Evolutionary conservation across 2,797 vertebrate species (phyloP), one percentile per base, ranked within the genome.

Genomic region (Cossypha heuglini): DNA sequence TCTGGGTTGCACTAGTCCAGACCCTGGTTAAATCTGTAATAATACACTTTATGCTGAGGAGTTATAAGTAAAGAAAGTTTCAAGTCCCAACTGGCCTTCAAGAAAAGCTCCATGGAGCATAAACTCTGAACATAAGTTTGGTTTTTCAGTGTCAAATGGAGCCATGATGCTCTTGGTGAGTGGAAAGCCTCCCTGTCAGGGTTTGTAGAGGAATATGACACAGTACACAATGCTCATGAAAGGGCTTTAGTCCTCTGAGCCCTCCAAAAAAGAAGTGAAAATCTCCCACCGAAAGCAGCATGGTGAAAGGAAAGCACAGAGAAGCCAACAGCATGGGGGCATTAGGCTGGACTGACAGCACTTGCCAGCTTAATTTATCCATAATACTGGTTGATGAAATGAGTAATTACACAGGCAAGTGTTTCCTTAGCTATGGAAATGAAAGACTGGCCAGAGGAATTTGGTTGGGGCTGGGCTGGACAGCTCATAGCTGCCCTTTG

Each of bases 311-410:
- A 94, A 96, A 96, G 78, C 22, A 67, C 95, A 93, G 33, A 52
- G 74, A 16, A 88, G 31, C 19, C 6, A 77, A 86, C 78, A 95
- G 92, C 92, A 95, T 90, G 93, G 90, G 79, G 88, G 78, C 83
- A 92, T 94, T 96, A 95, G 89, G 25, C 73, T 96, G 77, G 88
- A 87, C 88, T 96, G 82, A 96, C 96, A 96, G 77, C 73, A 83
- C 61, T 68, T 58, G 81, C 43, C 69, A 16, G 6, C 52, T 94
- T 97, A 94, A 93, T 97, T 97, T 94, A 67, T 82, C 88, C 77
- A 75, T 96, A 96, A 91, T 78, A 87, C 45, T 81, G 86, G 35
- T 79, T 90, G 76, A 93, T 79, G 92, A 92, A 92, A 81, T 78
- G 48, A 73, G 83, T 83, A 83, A 85, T 86, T 94, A 92, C 45